phyloP scores from a whole-genome alignment of 2,888 invertebrate species.

The Gryllus longicercus region DNA sequence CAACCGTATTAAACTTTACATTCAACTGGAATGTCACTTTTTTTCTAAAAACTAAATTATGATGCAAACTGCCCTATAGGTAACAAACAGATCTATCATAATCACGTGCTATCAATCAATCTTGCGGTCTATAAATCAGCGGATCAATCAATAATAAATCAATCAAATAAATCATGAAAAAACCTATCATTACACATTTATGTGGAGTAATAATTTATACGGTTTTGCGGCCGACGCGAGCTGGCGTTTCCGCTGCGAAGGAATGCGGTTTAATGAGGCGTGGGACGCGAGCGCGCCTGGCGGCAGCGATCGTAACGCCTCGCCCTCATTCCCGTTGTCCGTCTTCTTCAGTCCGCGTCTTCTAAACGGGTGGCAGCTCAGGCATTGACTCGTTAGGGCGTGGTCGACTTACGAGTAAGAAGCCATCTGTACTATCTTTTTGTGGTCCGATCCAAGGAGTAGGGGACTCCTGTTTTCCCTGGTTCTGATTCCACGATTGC shows the following conservation, averaged over 20 bases:
- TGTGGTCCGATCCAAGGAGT: too few relatives aligned
- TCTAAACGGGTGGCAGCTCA: too few relatives aligned
- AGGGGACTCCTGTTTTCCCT: too few relatives aligned
- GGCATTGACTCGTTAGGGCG: too few relatives aligned
- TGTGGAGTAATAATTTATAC: conserved; percentile 17
- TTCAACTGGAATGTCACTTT: conserved; percentile 17
- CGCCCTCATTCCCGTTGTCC: background rate
- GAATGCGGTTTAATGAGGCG: background rate
- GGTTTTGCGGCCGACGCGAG: background rate
- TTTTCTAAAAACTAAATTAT: background rate
- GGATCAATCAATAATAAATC: conserved; percentile 17
- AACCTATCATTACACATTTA: conserved; percentile 17
- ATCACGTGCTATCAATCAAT: conserved; percentile 17
- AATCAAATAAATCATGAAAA: conserved; percentile 10
- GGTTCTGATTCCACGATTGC: too few relatives aligned
- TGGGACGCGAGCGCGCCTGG: background rate
- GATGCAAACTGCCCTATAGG: conserved; percentile 8
- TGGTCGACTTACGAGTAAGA: too few relatives aligned
- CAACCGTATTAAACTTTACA: conserved; percentile 9
- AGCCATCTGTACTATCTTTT: too few relatives aligned
- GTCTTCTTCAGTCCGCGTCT: background rate
- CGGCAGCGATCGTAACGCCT: too few relatives aligned
- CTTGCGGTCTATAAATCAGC: conserved; percentile 17
- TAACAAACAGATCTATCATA: conserved; percentile 17
- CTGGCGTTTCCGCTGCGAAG: background rate